Percentiles rank a stretch among this genome's conserved stretches.
Evolutionary conservation across 92 coral and sea anemone species (phyloP).

Genomic region (Parazoanthus swiftii): DNA sequence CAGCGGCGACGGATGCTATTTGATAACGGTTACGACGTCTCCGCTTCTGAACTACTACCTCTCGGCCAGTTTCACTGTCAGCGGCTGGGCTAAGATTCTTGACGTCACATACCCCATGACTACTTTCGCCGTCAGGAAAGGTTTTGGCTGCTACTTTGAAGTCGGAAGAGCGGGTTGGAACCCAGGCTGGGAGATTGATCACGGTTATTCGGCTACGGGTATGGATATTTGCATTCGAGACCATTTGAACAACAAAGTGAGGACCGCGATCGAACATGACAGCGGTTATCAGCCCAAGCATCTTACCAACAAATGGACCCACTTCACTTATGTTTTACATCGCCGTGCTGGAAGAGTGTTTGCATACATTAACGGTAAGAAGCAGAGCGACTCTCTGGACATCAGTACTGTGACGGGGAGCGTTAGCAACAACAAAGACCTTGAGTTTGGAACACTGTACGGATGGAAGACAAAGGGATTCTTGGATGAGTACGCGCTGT

Average conservation of each 20-base stretch:
- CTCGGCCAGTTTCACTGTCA: slow-evolving; percentile 57
- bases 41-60: slow-evolving; percentile 55
- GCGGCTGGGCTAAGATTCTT: slow-evolving; percentile 69
- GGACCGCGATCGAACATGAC: slow-evolving; percentile 47
- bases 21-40: slow-evolving; percentile 51
- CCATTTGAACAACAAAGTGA: slow-evolving; percentile 48
- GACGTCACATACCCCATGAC: slow-evolving; percentile 68
- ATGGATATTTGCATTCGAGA: slow-evolving; percentile 69
- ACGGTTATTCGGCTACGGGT: slow-evolving; percentile 59
- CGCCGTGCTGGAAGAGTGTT: not conserved
- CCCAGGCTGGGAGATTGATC: slow-evolving; percentile 75
- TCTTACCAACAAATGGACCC: not conserved
- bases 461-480: not conserved
- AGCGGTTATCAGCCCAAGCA: slow-evolving; percentile 46
- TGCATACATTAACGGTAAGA: not conserved
- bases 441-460: slow-evolving; percentile 5
- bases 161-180: slow-evolving; percentile 45
- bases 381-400: not conserved
- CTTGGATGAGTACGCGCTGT: not conserved
- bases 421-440: not conserved
- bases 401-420: no score
- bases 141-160: slow-evolving; percentile 61
- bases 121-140: slow-evolving; percentile 73
- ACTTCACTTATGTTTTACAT: not conserved
- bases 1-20: slow-evolving; percentile 31